Conservation (phyloP, 2,113 vertebrate genomes). For the Crotalus helleri region DNA sequence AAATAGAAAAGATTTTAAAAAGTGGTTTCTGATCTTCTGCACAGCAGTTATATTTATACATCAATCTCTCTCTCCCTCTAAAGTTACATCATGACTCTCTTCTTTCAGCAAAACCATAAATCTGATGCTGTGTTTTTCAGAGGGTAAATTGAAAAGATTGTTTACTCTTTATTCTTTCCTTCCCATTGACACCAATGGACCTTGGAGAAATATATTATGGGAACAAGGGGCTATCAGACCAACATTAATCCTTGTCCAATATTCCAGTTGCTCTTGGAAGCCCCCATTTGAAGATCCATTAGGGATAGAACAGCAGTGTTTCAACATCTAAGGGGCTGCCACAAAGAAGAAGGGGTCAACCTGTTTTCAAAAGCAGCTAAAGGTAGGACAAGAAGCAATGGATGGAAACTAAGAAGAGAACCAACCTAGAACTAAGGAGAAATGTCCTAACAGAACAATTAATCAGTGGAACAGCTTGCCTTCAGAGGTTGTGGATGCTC, state of each 20-base stretch:
- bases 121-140: background rate
- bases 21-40: background rate
- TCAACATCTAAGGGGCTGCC: background rate
- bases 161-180: background rate
- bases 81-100: background rate
- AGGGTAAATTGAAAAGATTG: background rate
- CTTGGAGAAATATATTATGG: background rate
- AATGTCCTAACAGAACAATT: background rate
- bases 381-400: background rate
- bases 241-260: background rate
- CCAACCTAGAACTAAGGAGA: background rate
- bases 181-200: background rate
- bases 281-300: background rate
- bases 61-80: background rate
- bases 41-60: background rate
- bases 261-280: background rate
- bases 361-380: background rate
- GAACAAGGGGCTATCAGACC: background rate
- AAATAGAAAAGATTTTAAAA: background rate
- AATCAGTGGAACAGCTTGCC: background rate
- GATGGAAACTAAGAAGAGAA: background rate
- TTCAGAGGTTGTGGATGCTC: background rate
- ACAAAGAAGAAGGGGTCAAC: background rate
- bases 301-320: background rate
- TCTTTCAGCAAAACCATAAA: background rate